Percentiles rank a stretch among this genome's conserved stretches.
phyloP scores from a whole-genome alignment of 2,113 vertebrate species.

The Brachionichthys hirsutus region DNA sequence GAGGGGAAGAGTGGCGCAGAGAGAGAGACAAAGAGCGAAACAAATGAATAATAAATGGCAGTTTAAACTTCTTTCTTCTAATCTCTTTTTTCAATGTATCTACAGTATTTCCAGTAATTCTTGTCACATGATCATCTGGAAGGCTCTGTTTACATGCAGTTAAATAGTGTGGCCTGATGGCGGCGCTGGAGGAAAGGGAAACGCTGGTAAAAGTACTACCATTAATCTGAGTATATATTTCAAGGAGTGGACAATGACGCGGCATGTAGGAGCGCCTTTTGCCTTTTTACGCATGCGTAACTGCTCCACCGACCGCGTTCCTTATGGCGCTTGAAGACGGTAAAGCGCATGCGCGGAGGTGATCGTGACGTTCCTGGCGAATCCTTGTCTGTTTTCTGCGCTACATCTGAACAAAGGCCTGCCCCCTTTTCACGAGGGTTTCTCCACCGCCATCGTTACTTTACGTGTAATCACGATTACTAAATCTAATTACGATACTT shows the following conservation, averaged over 20 bases:
- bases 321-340: fast-evolving
- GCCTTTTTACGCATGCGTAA: not conserved
- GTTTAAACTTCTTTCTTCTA: too few species aligned
- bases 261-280: fast-evolving
- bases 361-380: fast-evolving
- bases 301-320: fast-evolving
- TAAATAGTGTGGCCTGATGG: conserved; percentile 7
- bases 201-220: conserved; percentile 3
- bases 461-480: conserved; percentile 78
- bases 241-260: not conserved
- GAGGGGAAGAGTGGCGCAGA: too few species aligned
- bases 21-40: too few species aligned
- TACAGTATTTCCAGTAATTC: too few species aligned
- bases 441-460: conserved; percentile 69
- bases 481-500: conserved; percentile 73
- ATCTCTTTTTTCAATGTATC: too few species aligned
- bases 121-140: too few species aligned
- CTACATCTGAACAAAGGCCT: conserved; percentile 62
- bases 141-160: not conserved
- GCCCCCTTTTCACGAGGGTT: conserved; percentile 69
- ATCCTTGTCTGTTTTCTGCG: conserved; percentile 21
- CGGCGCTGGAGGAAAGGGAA: conserved; percentile 28
- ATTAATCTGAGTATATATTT: not conserved
- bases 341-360: not conserved
- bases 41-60: too few species aligned